Evolutionary conservation across 1,140 invertebrate genomes (phyloP).

Genomic region (Amphibalanus amphitrite): DNA sequence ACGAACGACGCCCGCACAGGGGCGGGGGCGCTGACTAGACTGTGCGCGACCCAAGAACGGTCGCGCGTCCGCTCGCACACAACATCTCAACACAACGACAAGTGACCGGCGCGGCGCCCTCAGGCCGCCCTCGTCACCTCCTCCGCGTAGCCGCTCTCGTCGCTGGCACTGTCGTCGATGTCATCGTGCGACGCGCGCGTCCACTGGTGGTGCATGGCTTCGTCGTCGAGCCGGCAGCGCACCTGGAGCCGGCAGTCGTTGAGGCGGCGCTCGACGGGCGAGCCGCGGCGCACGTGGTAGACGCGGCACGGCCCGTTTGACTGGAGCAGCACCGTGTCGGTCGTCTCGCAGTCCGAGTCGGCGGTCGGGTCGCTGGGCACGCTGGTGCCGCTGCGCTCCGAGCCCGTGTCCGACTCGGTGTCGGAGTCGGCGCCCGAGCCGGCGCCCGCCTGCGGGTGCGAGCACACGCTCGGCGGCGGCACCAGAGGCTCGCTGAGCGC

Average conservation of each 20-base stretch:
- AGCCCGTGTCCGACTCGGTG: neutral
- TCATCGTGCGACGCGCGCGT: slow-evolving; percentile 17
- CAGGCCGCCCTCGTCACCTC: neutral
- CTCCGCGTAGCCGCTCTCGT: slow-evolving; percentile 1
- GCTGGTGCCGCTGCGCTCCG: neutral
- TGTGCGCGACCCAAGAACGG: neutral
- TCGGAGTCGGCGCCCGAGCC: slow-evolving; percentile 3
- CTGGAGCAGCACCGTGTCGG: neutral
- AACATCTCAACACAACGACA: too few relatives aligned
- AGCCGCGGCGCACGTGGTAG: neutral
- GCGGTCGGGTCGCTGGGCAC: neutral
- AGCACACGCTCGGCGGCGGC: slow-evolving; percentile 26
- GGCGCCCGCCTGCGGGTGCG: slow-evolving; percentile 59
- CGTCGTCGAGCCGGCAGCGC: neutral
- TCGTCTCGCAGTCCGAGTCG: neutral
- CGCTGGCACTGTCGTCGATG: slow-evolving; percentile 30
- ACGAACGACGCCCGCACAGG: slow-evolving; percentile 7
- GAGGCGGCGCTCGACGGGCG: neutral
- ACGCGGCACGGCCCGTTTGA: neutral
- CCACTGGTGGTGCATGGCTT: slow-evolving; percentile 21
- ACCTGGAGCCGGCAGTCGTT: neutral
- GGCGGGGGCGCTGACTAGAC: slow-evolving; percentile 1
- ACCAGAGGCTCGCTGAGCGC: slow-evolving; percentile 10
- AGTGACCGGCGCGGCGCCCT: neutral
- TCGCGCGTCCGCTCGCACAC: too few relatives aligned